These are phyloP conservation scores for Suncus etruscus DNA, from an alignment of 2,113 vertebrate species.

Conservation along the genomic window DNA sequence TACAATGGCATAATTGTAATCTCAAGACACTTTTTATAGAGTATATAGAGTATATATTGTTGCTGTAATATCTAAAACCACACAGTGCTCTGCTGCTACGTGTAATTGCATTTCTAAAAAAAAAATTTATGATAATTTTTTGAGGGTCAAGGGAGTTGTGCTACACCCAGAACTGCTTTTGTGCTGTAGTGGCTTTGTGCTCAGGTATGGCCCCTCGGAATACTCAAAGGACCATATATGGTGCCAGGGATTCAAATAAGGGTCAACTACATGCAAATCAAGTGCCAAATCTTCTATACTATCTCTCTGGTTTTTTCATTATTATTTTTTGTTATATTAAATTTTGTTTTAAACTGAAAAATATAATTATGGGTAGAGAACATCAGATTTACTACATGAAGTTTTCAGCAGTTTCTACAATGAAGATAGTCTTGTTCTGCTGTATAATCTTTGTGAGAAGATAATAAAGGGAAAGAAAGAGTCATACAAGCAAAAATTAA, in stretches of 20 bases:
- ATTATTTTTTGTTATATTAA: not conserved
- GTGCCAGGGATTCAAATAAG: too few relatives aligned
- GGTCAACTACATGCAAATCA: too few relatives aligned
- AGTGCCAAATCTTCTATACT: too few relatives aligned
- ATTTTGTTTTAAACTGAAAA: conserved; percentile 16
- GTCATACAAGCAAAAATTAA: conserved; percentile 13
- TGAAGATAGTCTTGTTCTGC: not conserved
- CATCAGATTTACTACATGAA: not conserved
- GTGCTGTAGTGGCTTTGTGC: too few relatives aligned
- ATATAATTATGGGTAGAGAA: not conserved
- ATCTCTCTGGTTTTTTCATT: not conserved
- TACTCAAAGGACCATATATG: too few relatives aligned
- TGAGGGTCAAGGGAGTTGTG: too few relatives aligned
- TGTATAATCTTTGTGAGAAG: not conserved
- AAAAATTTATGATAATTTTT: too few relatives aligned
- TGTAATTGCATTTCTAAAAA: not conserved
- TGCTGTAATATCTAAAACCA: not conserved
- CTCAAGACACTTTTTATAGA: not conserved
- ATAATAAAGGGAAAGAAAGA: not conserved
- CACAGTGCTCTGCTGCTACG: not conserved
- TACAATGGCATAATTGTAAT: not conserved
- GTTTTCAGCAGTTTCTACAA: not conserved
- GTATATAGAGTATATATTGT: not conserved
- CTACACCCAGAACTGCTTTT: too few relatives aligned
- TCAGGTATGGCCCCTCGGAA: not conserved